A percentile compares a stretch with the other conserved stretches of the same genome.
These are phyloP conservation scores for Semaprochilodus insignis DNA, from an alignment of 2,797 vertebrate species.

Conservation along the genomic window DNA sequence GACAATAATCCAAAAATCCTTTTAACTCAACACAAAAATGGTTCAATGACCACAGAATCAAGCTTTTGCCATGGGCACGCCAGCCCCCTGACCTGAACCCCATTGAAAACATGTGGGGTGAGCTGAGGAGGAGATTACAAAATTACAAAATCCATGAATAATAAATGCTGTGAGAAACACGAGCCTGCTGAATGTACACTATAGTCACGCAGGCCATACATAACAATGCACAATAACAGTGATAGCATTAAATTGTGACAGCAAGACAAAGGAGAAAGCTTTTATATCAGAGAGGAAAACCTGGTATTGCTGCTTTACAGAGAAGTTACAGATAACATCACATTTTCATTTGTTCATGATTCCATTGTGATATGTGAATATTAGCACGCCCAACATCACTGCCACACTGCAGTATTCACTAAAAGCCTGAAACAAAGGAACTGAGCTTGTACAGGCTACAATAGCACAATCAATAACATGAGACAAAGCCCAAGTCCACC, in stretches of 20 bases:
- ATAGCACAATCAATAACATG: neutral
- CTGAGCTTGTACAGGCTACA: neutral
- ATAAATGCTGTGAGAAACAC: neutral
- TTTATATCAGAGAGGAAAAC: neutral
- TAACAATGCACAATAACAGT: neutral
- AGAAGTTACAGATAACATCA: neutral
- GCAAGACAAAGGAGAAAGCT: neutral
- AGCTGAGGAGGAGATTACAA: no score
- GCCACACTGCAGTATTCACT: neutral
- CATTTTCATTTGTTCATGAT: neutral
- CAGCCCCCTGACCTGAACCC: no score
- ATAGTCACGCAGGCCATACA: neutral
- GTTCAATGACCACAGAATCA: no score
- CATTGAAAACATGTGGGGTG: no score
- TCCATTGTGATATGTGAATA: neutral
- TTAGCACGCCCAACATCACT: neutral
- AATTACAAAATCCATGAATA: neutral
- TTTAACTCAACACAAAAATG: no score
- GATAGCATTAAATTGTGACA: neutral
- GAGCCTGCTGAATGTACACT: neutral
- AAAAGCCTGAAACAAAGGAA: neutral
- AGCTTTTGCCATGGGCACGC: no score
- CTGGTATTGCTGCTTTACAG: neutral
- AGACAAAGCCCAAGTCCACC: neutral
- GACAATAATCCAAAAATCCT: no score